phyloP scores from a whole-genome alignment of 2,113 vertebrate species.

The Microcebus jonahi region DNA sequence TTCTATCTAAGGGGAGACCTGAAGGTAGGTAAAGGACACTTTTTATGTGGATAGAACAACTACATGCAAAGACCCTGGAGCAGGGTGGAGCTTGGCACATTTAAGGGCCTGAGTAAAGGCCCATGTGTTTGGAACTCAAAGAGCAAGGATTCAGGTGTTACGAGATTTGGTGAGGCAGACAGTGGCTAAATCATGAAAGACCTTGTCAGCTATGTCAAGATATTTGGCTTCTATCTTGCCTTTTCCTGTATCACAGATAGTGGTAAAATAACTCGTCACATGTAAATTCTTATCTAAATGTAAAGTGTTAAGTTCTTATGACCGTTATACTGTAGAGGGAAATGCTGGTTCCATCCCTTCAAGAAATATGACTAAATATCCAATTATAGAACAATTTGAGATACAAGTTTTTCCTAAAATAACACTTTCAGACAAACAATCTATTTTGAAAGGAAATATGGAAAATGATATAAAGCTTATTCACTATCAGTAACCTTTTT shows the following conservation, averaged over 20 bases:
- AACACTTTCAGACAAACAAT: not conserved
- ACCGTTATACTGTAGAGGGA: not conserved
- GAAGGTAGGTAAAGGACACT: fast-evolving
- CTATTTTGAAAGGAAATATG: not conserved
- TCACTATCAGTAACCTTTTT: not conserved
- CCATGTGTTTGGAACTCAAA: not conserved
- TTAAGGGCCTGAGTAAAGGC: not conserved
- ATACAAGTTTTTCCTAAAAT: not conserved
- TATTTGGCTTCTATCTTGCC: not conserved
- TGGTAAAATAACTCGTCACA: not conserved
- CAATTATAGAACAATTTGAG: not conserved
- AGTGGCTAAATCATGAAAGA: not conserved
- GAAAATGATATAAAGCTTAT: not conserved
- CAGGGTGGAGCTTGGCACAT: not conserved
- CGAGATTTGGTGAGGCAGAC: not conserved
- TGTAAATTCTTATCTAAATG: not conserved
- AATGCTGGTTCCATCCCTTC: not conserved
- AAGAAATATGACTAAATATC: not conserved
- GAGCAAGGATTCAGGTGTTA: not conserved
- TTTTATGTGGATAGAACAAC: not conserved
- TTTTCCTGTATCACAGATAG: not conserved
- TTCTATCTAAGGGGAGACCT: not conserved
- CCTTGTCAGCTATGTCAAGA: not conserved
- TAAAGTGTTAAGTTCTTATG: not conserved
- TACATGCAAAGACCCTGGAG: not conserved